Evolutionary conservation across 2,797 vertebrate genomes (phyloP), one percentile per base, ranked within the genome.

Genomic region (Brachymystax lenok): DNA sequence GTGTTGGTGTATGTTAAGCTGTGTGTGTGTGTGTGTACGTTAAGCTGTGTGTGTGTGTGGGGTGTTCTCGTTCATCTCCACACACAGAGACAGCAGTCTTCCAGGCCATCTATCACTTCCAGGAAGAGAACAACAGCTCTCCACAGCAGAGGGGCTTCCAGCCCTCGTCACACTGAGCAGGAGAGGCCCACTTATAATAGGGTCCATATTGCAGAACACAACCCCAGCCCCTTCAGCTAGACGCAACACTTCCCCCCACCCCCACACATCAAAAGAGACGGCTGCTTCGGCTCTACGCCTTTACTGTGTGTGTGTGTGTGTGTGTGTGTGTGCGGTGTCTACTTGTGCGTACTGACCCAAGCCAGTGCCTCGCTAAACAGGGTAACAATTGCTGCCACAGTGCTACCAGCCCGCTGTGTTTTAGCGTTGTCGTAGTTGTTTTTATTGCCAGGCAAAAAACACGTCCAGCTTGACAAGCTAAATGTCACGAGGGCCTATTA

Each of bases 281-380:
- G 87, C 90, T 16, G 73, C 89, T 89, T 92, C 90, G 89, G 92
- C 90, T 92, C 90, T 92, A 88, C 63, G 78, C 82, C 82, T 72
- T 84, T 85, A 46, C 61, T 80, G 10, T 46, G 40, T 46, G 40
- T 46, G 40, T 46, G 40, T 24, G 69, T 27, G 77, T 72, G 35
- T 83, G 79, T 0, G 24, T 74, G 82, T 79, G 50, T 71, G 35
- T 21, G 70, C 30, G 69, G 40, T 59, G 54, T 73, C 1, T 59
- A 14, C 56, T 52, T 35, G 71, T 73, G 71, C 19, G 71, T 73
- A 51, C 28, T 68, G 63, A 30, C 28, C 28, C 14, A 40, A 69
- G 19, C 27, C 33, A n/a, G 73, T 64, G 35, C 54, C 54, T 82
- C 24, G 82, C 74, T 74, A 61, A 71, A 30, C 21, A 54, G 21